Percentiles rank a stretch among this genome's conserved stretches.
Evolutionary conservation across 2,113 vertebrate species (phyloP).

Genomic region (Cinclus cinclus): DNA sequence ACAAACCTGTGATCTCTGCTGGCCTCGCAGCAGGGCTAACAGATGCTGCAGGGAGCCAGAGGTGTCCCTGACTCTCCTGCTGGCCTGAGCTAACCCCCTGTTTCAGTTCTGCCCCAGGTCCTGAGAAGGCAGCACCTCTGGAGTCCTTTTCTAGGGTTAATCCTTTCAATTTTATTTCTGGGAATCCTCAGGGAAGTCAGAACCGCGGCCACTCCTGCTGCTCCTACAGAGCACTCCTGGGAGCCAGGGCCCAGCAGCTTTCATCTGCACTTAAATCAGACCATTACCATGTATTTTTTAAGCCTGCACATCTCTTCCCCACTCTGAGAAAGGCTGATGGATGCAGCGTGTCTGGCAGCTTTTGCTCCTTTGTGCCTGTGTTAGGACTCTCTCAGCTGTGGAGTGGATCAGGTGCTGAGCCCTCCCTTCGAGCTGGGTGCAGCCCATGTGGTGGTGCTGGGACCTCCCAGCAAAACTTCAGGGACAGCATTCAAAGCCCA

Average conservation of each 20-base stretch:
- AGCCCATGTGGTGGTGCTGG: neutral
- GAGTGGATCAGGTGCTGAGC: neutral
- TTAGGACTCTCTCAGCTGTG: neutral
- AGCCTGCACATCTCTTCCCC: neutral
- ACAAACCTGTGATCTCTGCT: neutral
- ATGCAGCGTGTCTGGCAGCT: neutral
- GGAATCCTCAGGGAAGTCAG: neutral
- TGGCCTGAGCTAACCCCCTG: neutral
- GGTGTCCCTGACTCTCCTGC: neutral
- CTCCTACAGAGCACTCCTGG: neutral
- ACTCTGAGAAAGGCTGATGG: neutral
- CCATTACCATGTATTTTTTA: neutral
- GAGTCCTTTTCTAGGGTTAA: neutral
- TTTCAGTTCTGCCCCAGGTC: neutral
- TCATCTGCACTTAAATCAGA: neutral
- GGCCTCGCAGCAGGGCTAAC: neutral
- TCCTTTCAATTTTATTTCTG: neutral
- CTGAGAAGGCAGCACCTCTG: neutral
- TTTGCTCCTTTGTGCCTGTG: neutral
- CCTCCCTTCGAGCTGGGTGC: neutral
- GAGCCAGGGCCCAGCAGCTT: neutral
- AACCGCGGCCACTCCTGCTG: fast-evolving
- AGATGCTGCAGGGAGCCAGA: neutral
- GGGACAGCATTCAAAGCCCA: neutral
- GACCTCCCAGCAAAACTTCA: neutral